Percentiles rank a stretch among this genome's conserved stretches.
Evolutionary conservation across 2,113 vertebrate species (phyloP).

Genomic region (Pongo pygmaeus): DNA sequence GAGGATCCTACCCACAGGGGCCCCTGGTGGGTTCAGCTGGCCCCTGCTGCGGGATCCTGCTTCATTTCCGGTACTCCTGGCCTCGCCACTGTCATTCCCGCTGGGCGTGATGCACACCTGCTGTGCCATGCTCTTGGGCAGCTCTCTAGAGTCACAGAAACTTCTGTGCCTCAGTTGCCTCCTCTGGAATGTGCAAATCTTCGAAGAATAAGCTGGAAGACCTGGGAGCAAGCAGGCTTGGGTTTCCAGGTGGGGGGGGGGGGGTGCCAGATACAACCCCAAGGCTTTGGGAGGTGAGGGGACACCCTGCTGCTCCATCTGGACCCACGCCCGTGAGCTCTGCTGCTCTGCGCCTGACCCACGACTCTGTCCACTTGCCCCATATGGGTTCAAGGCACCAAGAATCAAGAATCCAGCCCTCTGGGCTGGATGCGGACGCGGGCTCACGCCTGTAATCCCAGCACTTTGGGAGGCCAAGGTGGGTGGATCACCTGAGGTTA

Average conservation of each 20-base stretch:
- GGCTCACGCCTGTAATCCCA: no score
- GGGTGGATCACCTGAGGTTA: no score
- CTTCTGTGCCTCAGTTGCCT: neutral
- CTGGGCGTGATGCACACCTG: neutral
- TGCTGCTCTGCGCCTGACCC: rapidly evolving
- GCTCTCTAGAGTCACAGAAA: neutral
- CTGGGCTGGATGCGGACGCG: no score
- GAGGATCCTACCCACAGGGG: no score
- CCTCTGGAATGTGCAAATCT: neutral
- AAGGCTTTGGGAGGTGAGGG: neutral
- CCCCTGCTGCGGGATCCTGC: no score
- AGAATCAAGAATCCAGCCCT: neutral
- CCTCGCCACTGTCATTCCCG: rapidly evolving
- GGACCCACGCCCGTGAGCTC: rapidly evolving
- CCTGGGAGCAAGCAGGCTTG: rapidly evolving
- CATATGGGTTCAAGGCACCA: rapidly evolving
- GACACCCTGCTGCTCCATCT: neutral
- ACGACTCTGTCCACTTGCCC: rapidly evolving
- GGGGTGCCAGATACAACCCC: neutral
- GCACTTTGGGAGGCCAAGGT: no score
- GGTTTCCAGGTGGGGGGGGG: no score
- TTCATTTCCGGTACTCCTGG: neutral
- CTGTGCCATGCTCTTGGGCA: neutral
- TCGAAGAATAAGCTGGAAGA: neutral
- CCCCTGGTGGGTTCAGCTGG: no score